phyloP scores from a whole-genome alignment of 2,888 invertebrate genomes.

The Chouioia cunea region DNA sequence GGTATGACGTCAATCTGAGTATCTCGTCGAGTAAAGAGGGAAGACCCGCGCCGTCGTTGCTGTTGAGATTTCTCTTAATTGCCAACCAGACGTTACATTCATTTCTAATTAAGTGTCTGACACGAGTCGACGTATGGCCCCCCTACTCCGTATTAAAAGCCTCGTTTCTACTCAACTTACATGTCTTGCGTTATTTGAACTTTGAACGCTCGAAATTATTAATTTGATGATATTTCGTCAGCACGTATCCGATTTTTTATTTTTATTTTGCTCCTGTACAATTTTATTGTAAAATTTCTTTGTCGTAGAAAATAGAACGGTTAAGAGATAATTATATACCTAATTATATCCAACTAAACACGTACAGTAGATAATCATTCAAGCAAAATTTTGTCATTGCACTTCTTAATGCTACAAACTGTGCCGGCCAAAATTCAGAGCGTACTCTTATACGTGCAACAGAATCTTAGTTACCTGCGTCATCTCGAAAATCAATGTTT shows the following conservation, averaged over 20 bases:
- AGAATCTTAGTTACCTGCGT: not conserved
- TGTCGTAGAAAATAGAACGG: too few species aligned
- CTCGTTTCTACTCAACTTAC: constrained; percentile 13
- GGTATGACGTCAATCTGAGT: too few species aligned
- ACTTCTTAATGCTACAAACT: not conserved
- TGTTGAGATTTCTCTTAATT: constrained; percentile 18
- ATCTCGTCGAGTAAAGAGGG: too few species aligned
- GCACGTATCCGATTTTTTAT: not conserved
- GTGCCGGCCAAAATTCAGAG: not conserved
- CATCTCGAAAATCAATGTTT: not conserved
- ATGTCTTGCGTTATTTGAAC: constrained; percentile 1
- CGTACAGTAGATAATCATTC: constrained; percentile 1
- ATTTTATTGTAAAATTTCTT: too few species aligned
- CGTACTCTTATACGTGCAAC: not conserved
- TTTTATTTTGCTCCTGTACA: too few species aligned
- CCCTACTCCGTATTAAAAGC: constrained; percentile 19
- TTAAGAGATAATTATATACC: too few species aligned
- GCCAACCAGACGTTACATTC: constrained; percentile 21
- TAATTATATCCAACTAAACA: too few species aligned
- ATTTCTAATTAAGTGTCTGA: constrained; percentile 34
- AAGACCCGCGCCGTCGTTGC: not conserved
- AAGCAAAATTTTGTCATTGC: constrained; percentile 16
- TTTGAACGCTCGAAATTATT: constrained; percentile 11
- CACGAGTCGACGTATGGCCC: constrained; percentile 15
- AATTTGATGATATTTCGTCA: constrained; percentile 31